Evolutionary conservation across 2,113 vertebrate species (phyloP).

Genomic region (Neopipo cinnamomea): DNA sequence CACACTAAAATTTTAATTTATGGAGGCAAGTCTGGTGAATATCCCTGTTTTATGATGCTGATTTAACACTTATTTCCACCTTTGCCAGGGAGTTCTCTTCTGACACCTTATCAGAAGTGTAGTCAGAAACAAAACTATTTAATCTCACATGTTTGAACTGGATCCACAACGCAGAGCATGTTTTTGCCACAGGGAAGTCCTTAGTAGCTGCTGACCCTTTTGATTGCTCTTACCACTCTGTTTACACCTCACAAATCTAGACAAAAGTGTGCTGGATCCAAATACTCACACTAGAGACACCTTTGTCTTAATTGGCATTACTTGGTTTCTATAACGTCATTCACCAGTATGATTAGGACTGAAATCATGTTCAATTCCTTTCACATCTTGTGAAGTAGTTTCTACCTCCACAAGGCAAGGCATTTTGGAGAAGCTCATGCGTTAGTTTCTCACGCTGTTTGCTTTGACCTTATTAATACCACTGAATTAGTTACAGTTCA

Average conservation of each 20-base stretch:
- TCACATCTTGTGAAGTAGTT: not conserved
- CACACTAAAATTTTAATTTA: not conserved
- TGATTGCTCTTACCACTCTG: not conserved
- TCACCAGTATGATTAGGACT: not conserved
- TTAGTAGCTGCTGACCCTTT: not conserved
- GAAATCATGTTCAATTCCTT: not conserved
- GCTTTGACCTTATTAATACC: conserved; percentile 29
- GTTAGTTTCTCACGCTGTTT: not conserved
- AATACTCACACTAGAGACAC: not conserved
- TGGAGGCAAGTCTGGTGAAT: not conserved
- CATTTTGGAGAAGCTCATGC: not conserved
- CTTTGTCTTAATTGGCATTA: not conserved
- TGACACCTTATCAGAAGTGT: not conserved
- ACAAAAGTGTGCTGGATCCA: not conserved
- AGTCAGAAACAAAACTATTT: not conserved
- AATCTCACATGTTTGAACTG: not conserved
- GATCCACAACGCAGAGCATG: not conserved
- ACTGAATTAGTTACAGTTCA: not conserved
- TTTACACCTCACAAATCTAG: not conserved
- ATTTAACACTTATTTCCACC: not conserved
- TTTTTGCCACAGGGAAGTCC: not conserved
- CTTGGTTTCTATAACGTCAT: not conserved
- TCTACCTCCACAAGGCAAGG: not conserved
- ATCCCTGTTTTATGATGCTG: not conserved
- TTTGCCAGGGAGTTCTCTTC: not conserved